phyloP scores from a whole-genome alignment of 2,888 invertebrate genomes.

The Leptinotarsa haldemani region DNA sequence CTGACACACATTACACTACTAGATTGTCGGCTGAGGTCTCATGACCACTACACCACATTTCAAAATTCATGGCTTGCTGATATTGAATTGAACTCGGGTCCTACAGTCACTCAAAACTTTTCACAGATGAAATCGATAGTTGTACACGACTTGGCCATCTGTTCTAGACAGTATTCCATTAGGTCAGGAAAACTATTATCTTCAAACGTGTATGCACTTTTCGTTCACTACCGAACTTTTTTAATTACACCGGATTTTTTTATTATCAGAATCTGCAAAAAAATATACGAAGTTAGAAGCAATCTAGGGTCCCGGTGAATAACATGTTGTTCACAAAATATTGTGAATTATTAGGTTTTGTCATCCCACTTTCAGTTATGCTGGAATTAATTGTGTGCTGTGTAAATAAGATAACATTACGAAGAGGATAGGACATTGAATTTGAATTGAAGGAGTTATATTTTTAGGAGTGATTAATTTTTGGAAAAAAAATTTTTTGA shows the following conservation, averaged over 20 bases:
- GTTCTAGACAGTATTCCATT: background rate
- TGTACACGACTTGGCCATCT: background rate
- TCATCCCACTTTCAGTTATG: background rate
- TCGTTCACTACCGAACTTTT: background rate
- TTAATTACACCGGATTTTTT: background rate
- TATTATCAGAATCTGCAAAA: background rate
- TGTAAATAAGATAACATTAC: too few species aligned
- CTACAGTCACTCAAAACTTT: background rate
- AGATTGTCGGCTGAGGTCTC: slow-evolving; percentile 18
- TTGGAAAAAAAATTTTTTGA: too few species aligned
- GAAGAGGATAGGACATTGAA: too few species aligned
- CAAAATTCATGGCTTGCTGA: background rate
- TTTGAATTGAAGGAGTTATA: too few species aligned
- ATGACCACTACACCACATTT: background rate
- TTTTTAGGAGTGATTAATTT: too few species aligned
- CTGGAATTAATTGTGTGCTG: too few species aligned
- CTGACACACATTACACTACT: slow-evolving; percentile 46
- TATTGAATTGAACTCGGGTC: background rate
- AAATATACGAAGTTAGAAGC: background rate
- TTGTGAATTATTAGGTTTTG: background rate
- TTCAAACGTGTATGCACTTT: background rate
- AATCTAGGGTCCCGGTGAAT: background rate
- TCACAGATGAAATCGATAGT: background rate
- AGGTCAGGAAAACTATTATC: background rate
- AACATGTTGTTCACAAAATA: background rate